Evolutionary conservation across 2,888 invertebrate genomes (phyloP).

Genomic region (Lepeophtheirus nordmannii): DNA sequence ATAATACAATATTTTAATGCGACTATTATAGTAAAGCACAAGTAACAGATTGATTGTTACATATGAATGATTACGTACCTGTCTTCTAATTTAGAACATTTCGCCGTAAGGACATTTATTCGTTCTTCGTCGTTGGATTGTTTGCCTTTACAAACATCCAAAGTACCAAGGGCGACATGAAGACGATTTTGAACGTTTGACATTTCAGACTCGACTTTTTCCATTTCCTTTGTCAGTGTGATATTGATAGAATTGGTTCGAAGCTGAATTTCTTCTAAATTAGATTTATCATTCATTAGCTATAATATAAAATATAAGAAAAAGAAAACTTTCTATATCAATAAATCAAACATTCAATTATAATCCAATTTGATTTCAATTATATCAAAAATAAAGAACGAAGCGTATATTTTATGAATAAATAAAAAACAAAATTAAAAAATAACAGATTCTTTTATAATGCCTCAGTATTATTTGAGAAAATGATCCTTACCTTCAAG

Average conservation of each 20-base stretch:
- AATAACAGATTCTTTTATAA: too few relatives aligned
- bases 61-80: not conserved
- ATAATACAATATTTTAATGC: too few relatives aligned
- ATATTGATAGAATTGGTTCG: conserved; percentile 14
- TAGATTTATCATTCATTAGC: conserved; percentile 6
- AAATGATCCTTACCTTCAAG: not conserved
- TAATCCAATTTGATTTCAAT: too few relatives aligned
- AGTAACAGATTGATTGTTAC: too few relatives aligned
- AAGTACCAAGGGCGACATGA: not conserved
- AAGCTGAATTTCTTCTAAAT: conserved; percentile 3
- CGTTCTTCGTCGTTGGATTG: conserved; percentile 13
- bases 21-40: too few relatives aligned
- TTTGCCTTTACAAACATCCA: conserved; percentile 11
- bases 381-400: too few relatives aligned
- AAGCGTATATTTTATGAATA: too few relatives aligned
- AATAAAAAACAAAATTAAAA: too few relatives aligned
- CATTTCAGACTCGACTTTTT: conserved; percentile 20
- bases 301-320: not conserved
- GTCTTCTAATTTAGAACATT: conserved; percentile 15
- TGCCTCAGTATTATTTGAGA: too few relatives aligned
- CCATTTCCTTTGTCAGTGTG: conserved; percentile 6
- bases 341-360: too few relatives aligned
- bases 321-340: too few relatives aligned
- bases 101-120: conserved; percentile 10
- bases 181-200: conserved; percentile 5